Conservation (phyloP, 2,113 vertebrate genomes). For the Cyanoderma ruficeps region DNA sequence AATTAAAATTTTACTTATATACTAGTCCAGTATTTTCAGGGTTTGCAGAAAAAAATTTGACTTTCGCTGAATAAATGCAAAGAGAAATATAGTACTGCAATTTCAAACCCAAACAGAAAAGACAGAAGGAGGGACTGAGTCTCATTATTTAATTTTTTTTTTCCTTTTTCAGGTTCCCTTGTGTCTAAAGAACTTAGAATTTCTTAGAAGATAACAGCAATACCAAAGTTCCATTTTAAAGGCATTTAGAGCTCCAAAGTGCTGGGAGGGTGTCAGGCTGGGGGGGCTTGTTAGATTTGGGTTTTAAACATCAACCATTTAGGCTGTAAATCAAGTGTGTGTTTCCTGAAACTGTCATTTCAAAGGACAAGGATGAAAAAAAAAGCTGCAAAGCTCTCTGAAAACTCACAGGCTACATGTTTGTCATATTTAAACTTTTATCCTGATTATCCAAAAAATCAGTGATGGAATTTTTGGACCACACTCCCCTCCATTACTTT, state of each 20-base stretch:
- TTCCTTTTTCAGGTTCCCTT: neutral
- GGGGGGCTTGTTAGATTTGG: fast-evolving
- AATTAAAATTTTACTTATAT: neutral
- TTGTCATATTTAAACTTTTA: neutral
- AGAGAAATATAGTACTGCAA: neutral
- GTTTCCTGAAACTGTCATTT: neutral
- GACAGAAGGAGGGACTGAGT: neutral
- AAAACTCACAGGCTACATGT: neutral
- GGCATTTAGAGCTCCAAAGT: neutral
- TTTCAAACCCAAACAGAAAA: neutral
- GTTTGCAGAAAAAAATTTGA: neutral
- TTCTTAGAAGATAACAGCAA: neutral
- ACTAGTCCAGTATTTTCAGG: neutral
- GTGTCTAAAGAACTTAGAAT: neutral
- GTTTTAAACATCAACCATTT: neutral
- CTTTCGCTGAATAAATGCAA: neutral
- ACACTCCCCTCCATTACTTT: fast-evolving
- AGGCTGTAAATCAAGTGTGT: neutral
- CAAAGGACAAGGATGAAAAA: neutral
- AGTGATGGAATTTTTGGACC: neutral
- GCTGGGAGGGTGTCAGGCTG: fast-evolving
- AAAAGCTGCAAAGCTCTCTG: neutral
- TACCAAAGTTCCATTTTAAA: neutral
- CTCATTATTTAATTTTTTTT: neutral
- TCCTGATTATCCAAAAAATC: neutral